Conservation (phyloP, 1,140 invertebrate species). For the Drosophila sproati region DNA sequence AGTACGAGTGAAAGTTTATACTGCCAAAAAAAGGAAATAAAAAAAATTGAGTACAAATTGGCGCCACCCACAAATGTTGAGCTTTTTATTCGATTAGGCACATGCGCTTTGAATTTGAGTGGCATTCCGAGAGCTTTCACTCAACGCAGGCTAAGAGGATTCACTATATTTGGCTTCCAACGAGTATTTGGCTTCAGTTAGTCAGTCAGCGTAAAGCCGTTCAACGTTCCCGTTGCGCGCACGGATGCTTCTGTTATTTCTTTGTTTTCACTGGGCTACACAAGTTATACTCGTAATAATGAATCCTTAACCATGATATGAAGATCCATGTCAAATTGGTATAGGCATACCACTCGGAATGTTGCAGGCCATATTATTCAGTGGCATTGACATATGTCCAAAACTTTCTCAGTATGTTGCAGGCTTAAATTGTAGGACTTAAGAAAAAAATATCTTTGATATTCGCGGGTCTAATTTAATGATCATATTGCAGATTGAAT, state of each 20-base stretch:
- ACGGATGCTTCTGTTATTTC: background rate
- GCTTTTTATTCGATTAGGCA: constrained; percentile 14
- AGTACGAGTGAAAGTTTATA: constrained; percentile 27
- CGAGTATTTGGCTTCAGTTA: constrained; percentile 13
- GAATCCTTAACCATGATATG: too few relatives aligned
- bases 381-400: too few relatives aligned
- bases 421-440: too few relatives aligned
- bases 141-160: constrained; percentile 49
- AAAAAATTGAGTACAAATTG: constrained; percentile 54
- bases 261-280: background rate
- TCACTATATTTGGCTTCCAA: constrained; percentile 28
- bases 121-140: constrained; percentile 52
- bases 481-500: too few relatives aligned
- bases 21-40: constrained; percentile 8
- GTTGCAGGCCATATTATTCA: too few relatives aligned
- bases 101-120: constrained; percentile 45
- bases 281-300: too few relatives aligned
- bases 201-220: constrained; percentile 17
- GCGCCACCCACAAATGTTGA: constrained; percentile 72
- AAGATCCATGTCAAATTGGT: too few relatives aligned
- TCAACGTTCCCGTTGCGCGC: background rate
- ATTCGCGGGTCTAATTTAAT: too few relatives aligned
- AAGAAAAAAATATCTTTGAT: too few relatives aligned
- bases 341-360: too few relatives aligned
- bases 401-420: too few relatives aligned